Evolutionary conservation across 1,140 invertebrate genomes (phyloP), one percentile per base, ranked within the genome.

Genomic region (Stenopsyche tienmushanensis): DNA sequence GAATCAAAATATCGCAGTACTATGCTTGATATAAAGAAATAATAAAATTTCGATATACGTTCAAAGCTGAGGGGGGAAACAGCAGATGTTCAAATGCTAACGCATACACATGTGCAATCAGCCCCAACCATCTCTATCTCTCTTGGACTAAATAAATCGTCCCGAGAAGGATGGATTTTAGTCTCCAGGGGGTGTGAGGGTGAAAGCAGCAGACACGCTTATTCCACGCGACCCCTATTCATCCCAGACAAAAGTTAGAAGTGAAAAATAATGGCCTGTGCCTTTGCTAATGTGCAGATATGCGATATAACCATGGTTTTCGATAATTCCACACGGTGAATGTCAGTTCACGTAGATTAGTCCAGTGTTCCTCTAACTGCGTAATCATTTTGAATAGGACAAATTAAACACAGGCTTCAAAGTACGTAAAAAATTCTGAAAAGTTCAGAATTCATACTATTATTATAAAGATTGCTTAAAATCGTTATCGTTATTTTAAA

Each of bases 181-280:
- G 52, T 41, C 13, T 10, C 10, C 20, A 23, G 42, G 60, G 55
- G 66, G 23, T 44, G 50, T 47, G 58, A 55, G 62, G 57, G 59
- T 52, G 60, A 53, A 29, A 39, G 26, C 55, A 17, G 57, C 55
- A 49, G 67, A 57, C 63, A 65, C 67, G 63, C 67, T 68, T 68
- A 64, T 62, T 50, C 64, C 67, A 66, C 67, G 67, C 67, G 64
- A 69, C 67, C 67, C 67, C 63, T 21, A 52, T 65, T 65, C 55
- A 52, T 39, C 23, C 10, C 52, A 54, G 57, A 64, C 64, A 62
- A 64, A 65, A 65, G 67, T 69, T 63, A 34, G n/a, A 21, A 8
- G 41, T 62, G 39, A 63, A 64, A 54, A 69, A 69, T 65, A 65
- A 65, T 69, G 25, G 45, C n/a, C n/a, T 58, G 21, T 29, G 44